A percentile compares a stretch with the other conserved stretches of the same genome.
Evolutionary conservation across 1,140 invertebrate species (phyloP).

Genomic region (Propsilocerus akamusi): DNA sequence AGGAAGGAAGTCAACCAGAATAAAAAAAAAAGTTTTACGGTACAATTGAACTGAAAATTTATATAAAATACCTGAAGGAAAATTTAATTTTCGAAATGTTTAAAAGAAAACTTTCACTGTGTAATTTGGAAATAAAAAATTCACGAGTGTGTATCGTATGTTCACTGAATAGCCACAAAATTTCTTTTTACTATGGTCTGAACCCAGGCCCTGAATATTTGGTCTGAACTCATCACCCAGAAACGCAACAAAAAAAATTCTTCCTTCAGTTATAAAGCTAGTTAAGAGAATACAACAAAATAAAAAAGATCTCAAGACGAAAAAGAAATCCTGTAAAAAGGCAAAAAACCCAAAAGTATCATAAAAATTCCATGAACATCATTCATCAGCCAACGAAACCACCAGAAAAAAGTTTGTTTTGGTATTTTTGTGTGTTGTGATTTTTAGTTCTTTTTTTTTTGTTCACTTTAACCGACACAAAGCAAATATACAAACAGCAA

Average conservation of each 20-base stretch:
- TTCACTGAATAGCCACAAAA: too few relatives aligned
- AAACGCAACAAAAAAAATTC: not conserved
- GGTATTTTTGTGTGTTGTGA: constrained; percentile 4
- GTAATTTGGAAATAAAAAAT: too few relatives aligned
- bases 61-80: not conserved
- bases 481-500: not conserved
- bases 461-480: too few relatives aligned
- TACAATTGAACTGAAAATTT: not conserved
- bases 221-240: not conserved
- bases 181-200: too few relatives aligned
- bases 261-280: not conserved
- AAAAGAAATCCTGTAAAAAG: too few relatives aligned
- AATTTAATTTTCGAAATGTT: not conserved
- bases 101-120: too few relatives aligned
- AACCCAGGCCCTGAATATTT: too few relatives aligned
- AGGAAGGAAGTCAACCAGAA: too few relatives aligned
- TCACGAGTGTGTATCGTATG: too few relatives aligned
- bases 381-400: not conserved
- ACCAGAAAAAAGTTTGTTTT: constrained; percentile 3
- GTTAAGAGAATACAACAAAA: not conserved
- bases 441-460: constrained; percentile 1
- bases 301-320: not conserved
- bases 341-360: not conserved
- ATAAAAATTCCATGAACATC: constrained; percentile 3
- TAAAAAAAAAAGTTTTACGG: too few relatives aligned